Evolutionary conservation across 2,113 vertebrate species (phyloP).

Genomic region (Phalacrocorax carbo): DNA sequence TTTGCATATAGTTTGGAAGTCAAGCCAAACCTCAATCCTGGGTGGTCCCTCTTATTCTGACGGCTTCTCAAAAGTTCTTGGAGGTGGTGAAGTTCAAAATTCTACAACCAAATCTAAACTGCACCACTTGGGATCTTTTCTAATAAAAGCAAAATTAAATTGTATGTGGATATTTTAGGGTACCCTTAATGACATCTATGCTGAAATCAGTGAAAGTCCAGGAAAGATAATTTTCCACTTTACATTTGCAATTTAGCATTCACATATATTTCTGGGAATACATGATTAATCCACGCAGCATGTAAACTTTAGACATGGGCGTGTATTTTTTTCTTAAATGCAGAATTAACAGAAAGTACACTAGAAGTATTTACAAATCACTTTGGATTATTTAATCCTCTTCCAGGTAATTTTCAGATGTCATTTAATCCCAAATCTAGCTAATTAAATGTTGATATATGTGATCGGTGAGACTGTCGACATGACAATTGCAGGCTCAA

Average conservation of each 20-base stretch:
- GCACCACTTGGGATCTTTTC: fast-evolving
- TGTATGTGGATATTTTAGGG: not conserved
- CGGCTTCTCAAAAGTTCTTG: not conserved
- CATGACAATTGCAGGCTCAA: not conserved
- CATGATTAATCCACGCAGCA: not conserved
- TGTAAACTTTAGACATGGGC: not conserved
- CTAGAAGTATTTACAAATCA: not conserved
- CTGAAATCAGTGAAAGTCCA: not conserved
- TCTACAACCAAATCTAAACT: not conserved
- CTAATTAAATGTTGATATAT: not conserved
- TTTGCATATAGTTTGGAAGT: not conserved
- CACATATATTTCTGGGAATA: not conserved
- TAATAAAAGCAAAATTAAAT: not conserved
- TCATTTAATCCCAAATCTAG: not conserved
- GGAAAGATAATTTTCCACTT: not conserved
- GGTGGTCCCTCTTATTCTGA: not conserved
- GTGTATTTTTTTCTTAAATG: not conserved
- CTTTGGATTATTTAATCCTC: not conserved
- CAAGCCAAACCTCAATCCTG: not conserved
- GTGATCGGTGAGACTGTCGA: not conserved
- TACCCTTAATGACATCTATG: not conserved
- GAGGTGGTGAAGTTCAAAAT: not conserved
- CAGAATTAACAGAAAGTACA: not conserved
- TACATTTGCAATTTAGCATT: not conserved
- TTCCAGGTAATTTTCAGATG: not conserved